Conservation (phyloP, 2,113 vertebrate species). For the Myrmecobius fasciatus region DNA sequence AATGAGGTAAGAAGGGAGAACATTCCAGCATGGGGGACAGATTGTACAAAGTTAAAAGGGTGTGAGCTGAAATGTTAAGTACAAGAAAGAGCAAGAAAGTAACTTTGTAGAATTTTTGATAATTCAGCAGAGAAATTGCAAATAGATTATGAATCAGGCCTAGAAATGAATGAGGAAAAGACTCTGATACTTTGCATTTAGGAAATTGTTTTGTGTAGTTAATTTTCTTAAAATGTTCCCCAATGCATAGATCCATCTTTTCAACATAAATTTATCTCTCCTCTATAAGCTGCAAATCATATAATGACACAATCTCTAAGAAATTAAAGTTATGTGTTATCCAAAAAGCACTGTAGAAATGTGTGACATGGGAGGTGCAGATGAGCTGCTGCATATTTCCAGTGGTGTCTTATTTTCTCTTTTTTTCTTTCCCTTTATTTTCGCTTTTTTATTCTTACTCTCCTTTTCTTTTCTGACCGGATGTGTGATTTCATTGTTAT, state of each 20-base stretch:
- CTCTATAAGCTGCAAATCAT: background rate
- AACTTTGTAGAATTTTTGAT: background rate
- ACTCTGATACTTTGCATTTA: background rate
- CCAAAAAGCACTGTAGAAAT: background rate
- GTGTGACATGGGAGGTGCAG: background rate
- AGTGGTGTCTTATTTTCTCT: background rate
- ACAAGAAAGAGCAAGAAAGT: background rate
- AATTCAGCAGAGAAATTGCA: background rate
- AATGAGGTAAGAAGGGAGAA: background rate
- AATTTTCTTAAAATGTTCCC: background rate
- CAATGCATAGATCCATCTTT: background rate
- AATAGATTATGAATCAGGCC: background rate
- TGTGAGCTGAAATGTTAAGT: background rate
- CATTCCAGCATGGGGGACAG: background rate
- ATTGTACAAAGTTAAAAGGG: background rate
- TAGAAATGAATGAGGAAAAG: background rate
- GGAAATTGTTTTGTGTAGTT: background rate
- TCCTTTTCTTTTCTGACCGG: background rate
- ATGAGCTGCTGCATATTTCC: background rate
- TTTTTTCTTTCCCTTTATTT: too few species aligned
- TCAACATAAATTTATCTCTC: background rate
- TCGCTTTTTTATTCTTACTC: too few species aligned
- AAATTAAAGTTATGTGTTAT: background rate
- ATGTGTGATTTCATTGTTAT: background rate
- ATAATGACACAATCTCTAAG: background rate